These are phyloP conservation scores for Diarsia mendica DNA, from an alignment of 2,888 invertebrate genomes.

Conservation along the genomic window DNA sequence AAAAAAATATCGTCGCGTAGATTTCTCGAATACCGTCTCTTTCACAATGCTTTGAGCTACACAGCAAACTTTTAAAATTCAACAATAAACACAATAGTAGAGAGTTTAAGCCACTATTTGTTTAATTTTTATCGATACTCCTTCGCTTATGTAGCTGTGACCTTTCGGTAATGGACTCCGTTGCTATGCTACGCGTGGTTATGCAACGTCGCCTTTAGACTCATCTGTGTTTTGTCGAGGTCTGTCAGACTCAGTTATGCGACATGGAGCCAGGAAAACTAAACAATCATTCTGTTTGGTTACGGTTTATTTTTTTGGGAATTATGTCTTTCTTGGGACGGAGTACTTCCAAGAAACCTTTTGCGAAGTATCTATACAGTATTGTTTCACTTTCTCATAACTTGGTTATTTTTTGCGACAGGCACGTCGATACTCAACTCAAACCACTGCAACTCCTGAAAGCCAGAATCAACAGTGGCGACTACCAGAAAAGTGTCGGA, in stretches of 20 bases:
- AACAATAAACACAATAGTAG: slow-evolving; percentile 32
- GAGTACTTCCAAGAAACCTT: not conserved
- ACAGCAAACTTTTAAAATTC: slow-evolving; percentile 10
- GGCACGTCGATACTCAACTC: too few relatives aligned
- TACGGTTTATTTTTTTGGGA: not conserved
- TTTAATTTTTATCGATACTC: slow-evolving; percentile 48
- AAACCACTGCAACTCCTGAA: too few relatives aligned
- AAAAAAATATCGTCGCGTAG: not conserved
- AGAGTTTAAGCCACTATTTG: slow-evolving; percentile 38
- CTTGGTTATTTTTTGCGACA: not conserved
- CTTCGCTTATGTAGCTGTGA: slow-evolving; percentile 51
- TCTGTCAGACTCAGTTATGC: slow-evolving; percentile 25
- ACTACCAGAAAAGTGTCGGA: too few relatives aligned
- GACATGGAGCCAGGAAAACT: slow-evolving; percentile 3
- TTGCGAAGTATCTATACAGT: not conserved
- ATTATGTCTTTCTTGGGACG: not conserved
- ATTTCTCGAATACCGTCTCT: not conserved
- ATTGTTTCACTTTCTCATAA: not conserved
- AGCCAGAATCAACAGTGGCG: too few relatives aligned
- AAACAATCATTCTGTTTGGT: slow-evolving; percentile 34
- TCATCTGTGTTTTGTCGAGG: slow-evolving; percentile 39
- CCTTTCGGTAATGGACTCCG: slow-evolving; percentile 55
- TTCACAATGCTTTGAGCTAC: slow-evolving; percentile 29
- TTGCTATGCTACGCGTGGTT: slow-evolving; percentile 51
- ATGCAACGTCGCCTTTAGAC: slow-evolving; percentile 52